Base-by-base conservation (phyloP, 2,797 vertebrate genomes). In the Threskiornis aethiopicus region DNA sequence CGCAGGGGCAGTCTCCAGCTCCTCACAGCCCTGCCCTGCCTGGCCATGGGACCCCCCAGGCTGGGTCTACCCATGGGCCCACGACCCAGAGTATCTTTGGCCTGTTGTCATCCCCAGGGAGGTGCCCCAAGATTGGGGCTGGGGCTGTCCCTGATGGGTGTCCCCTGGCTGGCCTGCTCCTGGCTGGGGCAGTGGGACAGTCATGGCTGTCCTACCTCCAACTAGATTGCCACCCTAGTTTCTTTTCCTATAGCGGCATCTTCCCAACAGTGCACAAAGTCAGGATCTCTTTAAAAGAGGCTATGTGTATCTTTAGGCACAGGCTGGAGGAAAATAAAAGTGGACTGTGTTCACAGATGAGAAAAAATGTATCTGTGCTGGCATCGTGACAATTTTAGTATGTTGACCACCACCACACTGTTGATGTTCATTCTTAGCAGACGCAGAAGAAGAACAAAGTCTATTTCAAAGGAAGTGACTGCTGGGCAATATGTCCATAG, bases 1-100 rank as follows among this genome's bases (percentile, higher is more conserved):
- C 31, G 25, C 1, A 13, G 29, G 5, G 9, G 24, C 0, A 0
- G 16, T 62, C 4, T 24, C 13, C 61, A 59, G 29, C 6, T 57
- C 19, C 35, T n/a, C 41, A 28, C 9, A n/a, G 14, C 14, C 8
- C 9, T 46, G 12, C 24, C 17, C 18, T 44, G 24, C 24, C 42
- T n/a, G 44, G 9, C 7, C 19, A 10, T 16, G 31, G 31, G 16
- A 39, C 7, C 21, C 8, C 12, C 10, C 31, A 16, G 37, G 6
- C 26, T 39, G 37, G 37, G 37, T 39, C 37, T 39, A 39, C 37
- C 37, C 37, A 39, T 39, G 37, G 37, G 37, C 37, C 37, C 37
- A 39, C 9, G 37, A 39, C 37, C 37, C 37, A 39, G 37, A 39
- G 37, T 62, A 41, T 16, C 28, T 39, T 46, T 22, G 9, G 22